phyloP scores from a whole-genome alignment of 2,113 vertebrate genomes.

The Rhinopomastus cyanomelas region DNA sequence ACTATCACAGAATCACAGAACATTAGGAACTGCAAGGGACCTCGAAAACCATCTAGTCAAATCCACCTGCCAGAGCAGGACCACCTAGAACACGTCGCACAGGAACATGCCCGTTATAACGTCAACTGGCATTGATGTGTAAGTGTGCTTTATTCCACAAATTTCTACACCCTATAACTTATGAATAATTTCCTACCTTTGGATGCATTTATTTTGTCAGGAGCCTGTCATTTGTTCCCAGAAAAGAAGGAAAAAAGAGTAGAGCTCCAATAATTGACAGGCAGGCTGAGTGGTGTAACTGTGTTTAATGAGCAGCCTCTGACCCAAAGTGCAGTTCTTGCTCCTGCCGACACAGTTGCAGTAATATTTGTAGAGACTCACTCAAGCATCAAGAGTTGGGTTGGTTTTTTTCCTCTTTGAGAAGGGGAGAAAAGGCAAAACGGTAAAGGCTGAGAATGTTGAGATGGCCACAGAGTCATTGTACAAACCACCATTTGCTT shows the following conservation, averaged over 20 bases:
- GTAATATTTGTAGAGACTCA: conserved; percentile 30
- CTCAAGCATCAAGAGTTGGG: conserved; percentile 8
- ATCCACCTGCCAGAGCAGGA: too few species aligned
- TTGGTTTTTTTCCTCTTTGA: not conserved
- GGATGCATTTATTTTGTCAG: not conserved
- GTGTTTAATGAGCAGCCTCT: conserved; percentile 18
- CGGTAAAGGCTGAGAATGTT: not conserved
- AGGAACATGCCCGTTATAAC: too few species aligned
- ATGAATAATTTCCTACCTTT: not conserved
- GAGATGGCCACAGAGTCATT: not conserved
- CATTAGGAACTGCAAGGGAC: too few species aligned
- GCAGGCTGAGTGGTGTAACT: not conserved
- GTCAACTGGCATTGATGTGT: too few species aligned
- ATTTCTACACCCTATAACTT: not conserved
- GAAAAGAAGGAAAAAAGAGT: not conserved
- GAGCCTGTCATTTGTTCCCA: not conserved
- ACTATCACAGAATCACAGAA: too few species aligned
- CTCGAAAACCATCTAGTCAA: too few species aligned
- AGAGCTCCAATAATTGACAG: not conserved
- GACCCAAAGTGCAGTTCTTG: not conserved
- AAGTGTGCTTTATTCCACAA: not conserved
- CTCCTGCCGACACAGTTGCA: not conserved
- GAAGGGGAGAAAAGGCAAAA: not conserved
- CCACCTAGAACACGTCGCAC: too few species aligned
- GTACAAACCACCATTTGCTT: not conserved